Evolutionary conservation across 2,888 invertebrate species (phyloP).

Genomic region (Drosophila meridionalis): DNA sequence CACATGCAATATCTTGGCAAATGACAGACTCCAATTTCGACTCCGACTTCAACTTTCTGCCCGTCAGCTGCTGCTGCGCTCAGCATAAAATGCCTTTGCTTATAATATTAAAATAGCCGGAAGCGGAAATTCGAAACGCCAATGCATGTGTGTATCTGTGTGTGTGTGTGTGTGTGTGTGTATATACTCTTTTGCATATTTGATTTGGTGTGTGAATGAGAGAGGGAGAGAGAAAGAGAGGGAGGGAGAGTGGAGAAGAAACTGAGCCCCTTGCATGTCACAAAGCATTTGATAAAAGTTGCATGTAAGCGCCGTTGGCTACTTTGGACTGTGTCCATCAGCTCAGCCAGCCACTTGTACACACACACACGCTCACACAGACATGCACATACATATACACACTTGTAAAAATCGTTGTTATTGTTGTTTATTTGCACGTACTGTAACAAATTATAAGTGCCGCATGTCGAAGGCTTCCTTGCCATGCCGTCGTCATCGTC

Average conservation of each 20-base stretch:
- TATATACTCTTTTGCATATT: constrained; percentile 61
- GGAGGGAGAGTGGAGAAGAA: constrained; percentile 3
- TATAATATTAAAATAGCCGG: constrained; percentile 80
- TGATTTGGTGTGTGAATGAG: constrained; percentile 47
- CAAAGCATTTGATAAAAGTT: constrained; percentile 76
- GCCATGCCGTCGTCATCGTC: background rate
- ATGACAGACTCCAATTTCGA: constrained; percentile 38
- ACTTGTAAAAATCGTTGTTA: constrained; percentile 28
- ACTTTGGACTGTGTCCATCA: constrained; percentile 49
- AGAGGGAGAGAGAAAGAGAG: constrained; percentile 10
- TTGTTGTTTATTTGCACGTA: constrained; percentile 69
- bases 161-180: constrained; percentile 17
- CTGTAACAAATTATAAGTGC: constrained; percentile 76
- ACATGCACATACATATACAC: background rate
- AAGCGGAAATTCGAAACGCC: constrained; percentile 80
- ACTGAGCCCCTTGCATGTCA: constrained; percentile 63
- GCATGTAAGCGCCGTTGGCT: constrained; percentile 61
- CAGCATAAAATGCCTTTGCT: constrained; percentile 78
- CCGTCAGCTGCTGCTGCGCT: constrained; percentile 61
- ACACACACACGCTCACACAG: constrained; percentile 2
- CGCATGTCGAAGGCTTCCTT: constrained; percentile 72
- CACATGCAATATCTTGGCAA: constrained; percentile 46
- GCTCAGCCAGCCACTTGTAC: constrained; percentile 28
- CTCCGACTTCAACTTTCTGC: constrained; percentile 6
- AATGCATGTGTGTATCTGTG: constrained; percentile 52